Evolutionary conservation across 2,797 vertebrate species (phyloP).

Genomic region (Sylvilagus floridanus): DNA sequence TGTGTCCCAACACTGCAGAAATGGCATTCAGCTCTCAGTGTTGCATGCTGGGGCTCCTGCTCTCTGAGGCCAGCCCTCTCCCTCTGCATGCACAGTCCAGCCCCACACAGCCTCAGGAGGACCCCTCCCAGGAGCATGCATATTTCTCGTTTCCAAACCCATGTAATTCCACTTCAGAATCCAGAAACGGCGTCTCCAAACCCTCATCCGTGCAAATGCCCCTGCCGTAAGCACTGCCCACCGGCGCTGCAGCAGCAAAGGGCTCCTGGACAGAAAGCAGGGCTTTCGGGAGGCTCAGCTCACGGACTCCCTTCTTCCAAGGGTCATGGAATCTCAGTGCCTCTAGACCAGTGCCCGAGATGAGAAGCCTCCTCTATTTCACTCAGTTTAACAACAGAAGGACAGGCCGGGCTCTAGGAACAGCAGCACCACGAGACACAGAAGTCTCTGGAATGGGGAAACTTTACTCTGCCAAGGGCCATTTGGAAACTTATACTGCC

Average conservation of each 20-base stretch:
- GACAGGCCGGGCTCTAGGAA: background rate
- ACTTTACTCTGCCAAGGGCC: too few relatives aligned
- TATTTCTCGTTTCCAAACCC: background rate
- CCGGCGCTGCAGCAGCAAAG: background rate
- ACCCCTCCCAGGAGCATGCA: background rate
- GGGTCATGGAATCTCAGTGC: background rate
- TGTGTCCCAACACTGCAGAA: background rate
- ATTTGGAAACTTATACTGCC: too few relatives aligned
- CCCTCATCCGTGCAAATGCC: background rate
- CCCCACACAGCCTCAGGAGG: background rate
- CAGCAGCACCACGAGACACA: too few relatives aligned
- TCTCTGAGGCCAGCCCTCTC: background rate
- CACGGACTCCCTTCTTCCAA: background rate
- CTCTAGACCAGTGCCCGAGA: background rate
- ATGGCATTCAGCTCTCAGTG: too few relatives aligned
- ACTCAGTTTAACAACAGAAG: background rate
- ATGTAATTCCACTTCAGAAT: background rate
- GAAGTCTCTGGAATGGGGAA: background rate
- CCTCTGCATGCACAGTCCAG: background rate
- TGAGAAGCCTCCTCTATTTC: background rate
- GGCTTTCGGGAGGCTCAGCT: background rate
- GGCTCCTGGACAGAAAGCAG: background rate
- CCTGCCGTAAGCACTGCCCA: fast-evolving
- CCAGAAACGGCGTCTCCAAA: background rate
- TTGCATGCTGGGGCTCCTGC: background rate